A percentile compares a stretch with the other conserved stretches of the same genome.
Evolutionary conservation across 2,797 vertebrate genomes (phyloP).

Genomic region (Picus viridis): DNA sequence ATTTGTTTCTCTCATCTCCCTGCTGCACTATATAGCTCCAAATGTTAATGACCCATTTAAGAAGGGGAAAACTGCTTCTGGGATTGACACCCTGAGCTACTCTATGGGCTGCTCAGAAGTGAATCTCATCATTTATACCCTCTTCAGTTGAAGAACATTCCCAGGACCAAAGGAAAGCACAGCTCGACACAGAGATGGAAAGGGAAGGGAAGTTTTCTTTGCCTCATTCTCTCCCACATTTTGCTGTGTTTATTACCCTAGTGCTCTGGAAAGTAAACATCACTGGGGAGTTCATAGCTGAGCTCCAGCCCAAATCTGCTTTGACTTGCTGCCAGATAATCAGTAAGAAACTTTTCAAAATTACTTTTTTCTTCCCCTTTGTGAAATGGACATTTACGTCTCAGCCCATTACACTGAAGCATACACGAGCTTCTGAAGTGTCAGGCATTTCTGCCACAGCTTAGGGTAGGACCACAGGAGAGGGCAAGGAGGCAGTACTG

Average conservation of each 20-base stretch:
- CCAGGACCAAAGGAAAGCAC: background rate
- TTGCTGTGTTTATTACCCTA: background rate
- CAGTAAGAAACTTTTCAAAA: background rate
- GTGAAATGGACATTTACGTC: background rate
- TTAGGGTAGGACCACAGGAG: background rate
- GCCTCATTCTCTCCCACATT: background rate
- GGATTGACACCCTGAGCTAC: background rate
- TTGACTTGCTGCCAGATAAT: background rate
- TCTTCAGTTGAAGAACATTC: background rate
- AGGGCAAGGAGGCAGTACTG: background rate
- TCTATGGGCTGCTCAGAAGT: background rate
- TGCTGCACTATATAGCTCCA: background rate
- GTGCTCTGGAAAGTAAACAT: background rate
- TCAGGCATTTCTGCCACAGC: background rate
- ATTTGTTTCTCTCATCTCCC: slow-evolving; percentile 20
- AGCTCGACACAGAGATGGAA: background rate
- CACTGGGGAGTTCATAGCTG: background rate
- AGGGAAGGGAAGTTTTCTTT: background rate
- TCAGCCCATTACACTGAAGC: background rate
- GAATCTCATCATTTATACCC: background rate
- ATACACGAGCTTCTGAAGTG: background rate
- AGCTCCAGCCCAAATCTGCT: background rate
- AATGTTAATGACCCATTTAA: background rate
- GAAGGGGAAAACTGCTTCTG: background rate
- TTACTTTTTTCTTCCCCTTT: background rate